phyloP scores from a whole-genome alignment of 2,888 invertebrate species.

The Polia nebulosa region DNA sequence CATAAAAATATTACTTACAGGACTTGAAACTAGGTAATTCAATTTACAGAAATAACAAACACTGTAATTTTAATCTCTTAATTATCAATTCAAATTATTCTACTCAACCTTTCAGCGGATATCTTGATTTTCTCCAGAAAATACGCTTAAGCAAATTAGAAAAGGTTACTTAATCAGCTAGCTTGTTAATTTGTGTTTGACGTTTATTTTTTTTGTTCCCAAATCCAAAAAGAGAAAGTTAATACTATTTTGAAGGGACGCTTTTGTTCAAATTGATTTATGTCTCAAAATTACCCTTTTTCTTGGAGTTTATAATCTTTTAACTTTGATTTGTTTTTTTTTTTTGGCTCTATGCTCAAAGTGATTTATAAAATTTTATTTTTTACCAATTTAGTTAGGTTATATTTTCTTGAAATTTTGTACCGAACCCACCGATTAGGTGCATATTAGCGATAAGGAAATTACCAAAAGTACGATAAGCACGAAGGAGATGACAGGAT shows the following conservation, averaged over 20 bases:
- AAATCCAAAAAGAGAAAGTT: constrained; percentile 41
- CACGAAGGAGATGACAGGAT: too few relatives aligned
- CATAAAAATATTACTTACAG: too few relatives aligned
- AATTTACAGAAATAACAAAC: constrained; percentile 16
- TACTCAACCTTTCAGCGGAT: constrained; percentile 28
- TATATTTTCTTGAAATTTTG: too few relatives aligned
- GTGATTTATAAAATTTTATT: constrained; percentile 38
- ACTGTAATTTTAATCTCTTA: constrained; percentile 43
- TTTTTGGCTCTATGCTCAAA: constrained; percentile 9
- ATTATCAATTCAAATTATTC: constrained; percentile 48
- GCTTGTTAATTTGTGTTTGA: constrained; percentile 48
- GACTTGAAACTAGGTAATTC: too few relatives aligned
- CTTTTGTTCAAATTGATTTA: constrained; percentile 68
- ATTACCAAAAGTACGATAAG: too few relatives aligned
- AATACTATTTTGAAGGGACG: constrained; percentile 57
- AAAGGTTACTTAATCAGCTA: constrained; percentile 45
- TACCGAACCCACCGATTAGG: too few relatives aligned
- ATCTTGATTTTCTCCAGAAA: constrained; percentile 27
- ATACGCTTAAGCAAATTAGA: constrained; percentile 52
- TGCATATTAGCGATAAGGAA: too few relatives aligned
- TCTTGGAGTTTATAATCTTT: constrained; percentile 22
- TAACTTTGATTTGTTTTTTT: constrained; percentile 9
- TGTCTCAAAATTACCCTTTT: constrained; percentile 54
- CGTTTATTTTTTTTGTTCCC: constrained; percentile 32
- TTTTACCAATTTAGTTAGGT: too few relatives aligned